Evolutionary conservation across 2,113 vertebrate genomes (phyloP).

Genomic region (zebrafish (Danio rerio)): GRCz12tu NC_133188.1:45125501-45126000

Average conservation of each 20-base stretch:
- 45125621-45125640: neutral
- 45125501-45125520: too few relatives aligned
- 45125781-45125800: neutral
- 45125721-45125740: neutral
- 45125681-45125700: neutral
- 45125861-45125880: conserved; percentile 26
- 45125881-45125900: conserved; percentile 27
- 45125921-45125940: conserved; percentile 33
- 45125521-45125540: too few relatives aligned
- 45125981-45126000: neutral
- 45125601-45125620: too few relatives aligned
- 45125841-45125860: conserved; percentile 33
- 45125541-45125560: too few relatives aligned
- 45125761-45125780: conserved; percentile 15
- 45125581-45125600: too few relatives aligned
- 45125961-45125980: conserved; percentile 34
- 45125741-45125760: conserved; percentile 1
- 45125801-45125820: conserved; percentile 21
- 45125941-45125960: conserved; percentile 29
- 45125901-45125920: conserved; percentile 49
- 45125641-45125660: too few relatives aligned
- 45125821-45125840: conserved; percentile 43
- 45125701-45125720: neutral
- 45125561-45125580: too few relatives aligned
- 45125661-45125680: neutral